A percentile compares a stretch with the other conserved stretches of the same genome.
Evolutionary conservation across 1,140 invertebrate species (phyloP).

Genomic region (Cepaea nemoralis): DNA sequence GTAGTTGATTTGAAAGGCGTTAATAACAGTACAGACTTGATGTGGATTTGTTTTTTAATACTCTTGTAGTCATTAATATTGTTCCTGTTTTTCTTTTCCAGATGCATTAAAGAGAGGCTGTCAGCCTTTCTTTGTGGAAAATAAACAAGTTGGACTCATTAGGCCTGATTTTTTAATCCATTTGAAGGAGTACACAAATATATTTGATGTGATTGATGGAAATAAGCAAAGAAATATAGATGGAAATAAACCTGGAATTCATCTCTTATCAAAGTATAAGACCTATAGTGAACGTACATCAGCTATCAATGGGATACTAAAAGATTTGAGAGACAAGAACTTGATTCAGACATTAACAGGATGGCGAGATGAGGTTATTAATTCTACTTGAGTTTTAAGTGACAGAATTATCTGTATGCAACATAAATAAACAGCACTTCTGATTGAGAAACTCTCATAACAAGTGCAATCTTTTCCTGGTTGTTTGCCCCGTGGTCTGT

Average conservation of each 20-base stretch:
- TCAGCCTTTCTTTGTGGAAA: slow-evolving; percentile 25
- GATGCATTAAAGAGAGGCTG: slow-evolving; percentile 31
- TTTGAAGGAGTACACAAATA: background rate
- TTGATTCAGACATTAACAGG: background rate
- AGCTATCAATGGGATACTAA: slow-evolving; percentile 12
- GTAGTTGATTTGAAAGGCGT: too few relatives aligned
- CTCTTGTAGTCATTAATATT: too few relatives aligned
- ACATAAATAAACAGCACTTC: too few relatives aligned
- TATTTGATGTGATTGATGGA: background rate
- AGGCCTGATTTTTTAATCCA: slow-evolving; percentile 30
- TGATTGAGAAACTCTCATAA: too few relatives aligned
- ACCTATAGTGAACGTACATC: background rate
- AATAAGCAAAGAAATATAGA: too few relatives aligned
- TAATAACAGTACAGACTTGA: too few relatives aligned
- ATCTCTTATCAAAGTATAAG: background rate
- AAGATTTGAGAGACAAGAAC: slow-evolving; percentile 27
- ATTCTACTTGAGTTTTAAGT: too few relatives aligned
- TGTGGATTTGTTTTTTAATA: too few relatives aligned
- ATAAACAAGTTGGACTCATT: slow-evolving; percentile 29
- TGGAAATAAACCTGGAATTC: slow-evolving; percentile 32
- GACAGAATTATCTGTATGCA: too few relatives aligned
- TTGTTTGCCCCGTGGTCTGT: too few relatives aligned
- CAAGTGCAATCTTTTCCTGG: too few relatives aligned
- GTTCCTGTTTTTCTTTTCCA: background rate
- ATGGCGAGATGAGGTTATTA: slow-evolving; percentile 23